Evolutionary conservation across 2,113 vertebrate genomes (phyloP), one percentile per base, ranked within the genome.

Genomic region (Scytalopus superciliaris): DNA sequence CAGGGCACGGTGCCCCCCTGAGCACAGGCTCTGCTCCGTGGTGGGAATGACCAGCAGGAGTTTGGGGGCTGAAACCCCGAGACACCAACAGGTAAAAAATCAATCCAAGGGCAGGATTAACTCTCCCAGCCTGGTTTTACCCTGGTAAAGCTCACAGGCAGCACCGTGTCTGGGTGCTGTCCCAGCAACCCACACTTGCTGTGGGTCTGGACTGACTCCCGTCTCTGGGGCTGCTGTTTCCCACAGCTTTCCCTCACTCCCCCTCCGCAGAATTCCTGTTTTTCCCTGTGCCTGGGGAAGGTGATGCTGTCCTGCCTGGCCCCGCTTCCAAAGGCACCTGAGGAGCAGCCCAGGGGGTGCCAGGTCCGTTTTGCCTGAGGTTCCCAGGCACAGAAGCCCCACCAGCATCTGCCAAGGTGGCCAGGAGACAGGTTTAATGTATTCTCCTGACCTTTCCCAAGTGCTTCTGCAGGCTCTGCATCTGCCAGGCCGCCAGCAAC

Each of bases 371-470:
- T 80, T 67, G 95, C 83, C 80, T 3, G 28, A 90, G 91, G 76
- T 80, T 39, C 31, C n/a, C 5, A 79, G 67, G 33, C 82, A 5
- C 27, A 17, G 40, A 31, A 67, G 67, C 35, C 7, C 62, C 62
- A 0, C 68, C 8, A 6, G 91, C 87, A 90, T 53, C 47, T 95
- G 91, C 73, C 4, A 5, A 56, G 52, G 80, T 1, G 63, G 89
- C 83, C 44, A 1, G 53, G 83, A 57, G 85, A 35, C 70, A 9
- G 15, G 18, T 55, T 66, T 93, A 79, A 96, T 91, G 62, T 45
- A 62, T 57, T 44, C 67, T 93, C 44, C 45, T 95, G 94, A 95
- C 93, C 94, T 96, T 96, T 95, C 31, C 31, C 56, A 0, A 31
- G 19, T 0, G 5, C 50, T 52, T 13, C 19, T n/a, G 74, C 31